A percentile compares a stretch with the other conserved stretches of the same genome.
These are phyloP conservation scores for Myotis vivesi DNA, from an alignment of 2,797 vertebrate species.

Conservation along the genomic window DNA sequence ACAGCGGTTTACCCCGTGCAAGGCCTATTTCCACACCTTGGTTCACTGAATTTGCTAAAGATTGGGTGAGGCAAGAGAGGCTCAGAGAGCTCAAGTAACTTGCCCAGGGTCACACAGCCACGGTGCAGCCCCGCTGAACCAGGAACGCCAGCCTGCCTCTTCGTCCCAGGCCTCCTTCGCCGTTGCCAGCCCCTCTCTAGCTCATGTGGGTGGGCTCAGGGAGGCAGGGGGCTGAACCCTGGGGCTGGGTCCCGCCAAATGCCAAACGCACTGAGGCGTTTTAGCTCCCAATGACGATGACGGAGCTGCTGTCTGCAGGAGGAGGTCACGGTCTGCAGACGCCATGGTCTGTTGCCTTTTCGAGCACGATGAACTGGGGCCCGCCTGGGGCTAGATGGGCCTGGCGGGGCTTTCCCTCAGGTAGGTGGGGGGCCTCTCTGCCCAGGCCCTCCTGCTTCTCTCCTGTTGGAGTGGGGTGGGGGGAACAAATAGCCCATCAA, in stretches of 20 bases:
- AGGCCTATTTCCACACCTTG: neutral
- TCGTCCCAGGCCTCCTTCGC: neutral
- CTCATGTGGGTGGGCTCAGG: neutral
- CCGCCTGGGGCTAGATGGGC: neutral
- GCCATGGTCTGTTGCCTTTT: slow-evolving; percentile 53
- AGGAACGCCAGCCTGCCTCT: neutral
- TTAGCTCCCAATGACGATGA: neutral
- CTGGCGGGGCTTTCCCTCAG: neutral
- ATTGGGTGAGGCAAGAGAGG: neutral
- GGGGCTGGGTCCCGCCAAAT: neutral
- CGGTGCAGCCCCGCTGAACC: neutral
- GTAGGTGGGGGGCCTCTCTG: neutral
- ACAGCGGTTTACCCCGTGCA: neutral
- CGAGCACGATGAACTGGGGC: neutral
- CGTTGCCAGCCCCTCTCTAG: neutral
- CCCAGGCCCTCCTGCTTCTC: neutral
- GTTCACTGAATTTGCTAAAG: neutral
- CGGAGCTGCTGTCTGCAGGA: slow-evolving; percentile 49
- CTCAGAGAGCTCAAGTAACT: slow-evolving; percentile 31
- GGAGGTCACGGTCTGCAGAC: slow-evolving; percentile 50
- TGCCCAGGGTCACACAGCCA: slow-evolving; percentile 28
- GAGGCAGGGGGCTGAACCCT: neutral
- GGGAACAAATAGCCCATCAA: neutral
- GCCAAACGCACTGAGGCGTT: neutral
- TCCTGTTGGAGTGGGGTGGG: neutral